Percentiles rank a stretch among this genome's conserved stretches.
These are phyloP conservation scores for Sitodiplosis mosellana DNA, from an alignment of 1,140 invertebrate species.

Conservation along the genomic window DNA sequence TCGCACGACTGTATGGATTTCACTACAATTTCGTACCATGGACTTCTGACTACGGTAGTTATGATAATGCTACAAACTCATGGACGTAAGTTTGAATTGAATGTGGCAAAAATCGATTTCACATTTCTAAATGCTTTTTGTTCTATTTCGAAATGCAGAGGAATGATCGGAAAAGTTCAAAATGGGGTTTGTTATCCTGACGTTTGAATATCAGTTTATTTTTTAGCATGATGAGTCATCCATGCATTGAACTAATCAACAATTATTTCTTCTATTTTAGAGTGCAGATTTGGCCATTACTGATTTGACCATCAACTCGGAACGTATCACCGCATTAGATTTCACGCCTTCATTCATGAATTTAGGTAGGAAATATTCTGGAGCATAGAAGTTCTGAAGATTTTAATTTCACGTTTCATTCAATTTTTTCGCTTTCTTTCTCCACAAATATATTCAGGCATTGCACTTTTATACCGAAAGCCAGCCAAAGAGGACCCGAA, in stretches of 20 bases:
- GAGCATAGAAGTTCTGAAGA: background rate
- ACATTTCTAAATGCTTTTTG: no score
- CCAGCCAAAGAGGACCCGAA: conserved; percentile 60
- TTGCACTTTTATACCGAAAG: conserved; percentile 68
- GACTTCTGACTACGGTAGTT: conserved; percentile 55
- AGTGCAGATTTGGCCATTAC: conserved; percentile 72
- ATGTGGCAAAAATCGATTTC: no score
- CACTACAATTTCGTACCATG: no score
- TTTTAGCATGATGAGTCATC: background rate
- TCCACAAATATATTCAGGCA: no score
- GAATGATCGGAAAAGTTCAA: conserved; percentile 74
- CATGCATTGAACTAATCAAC: background rate
- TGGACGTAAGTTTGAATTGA: conserved; percentile 33
- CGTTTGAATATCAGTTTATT: no score
- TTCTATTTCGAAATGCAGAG: no score
- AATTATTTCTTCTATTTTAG: conserved; percentile 27
- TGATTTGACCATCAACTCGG: conserved; percentile 79
- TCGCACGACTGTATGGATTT: conserved; percentile 57
- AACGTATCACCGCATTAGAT: conserved; percentile 63
- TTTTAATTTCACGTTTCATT: no score
- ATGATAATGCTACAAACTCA: conserved; percentile 38
- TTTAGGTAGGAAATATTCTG: conserved; percentile 32
- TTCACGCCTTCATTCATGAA: conserved; percentile 89
- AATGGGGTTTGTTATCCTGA: conserved; percentile 34
- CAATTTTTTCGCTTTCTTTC: no score